Conservation (phyloP, 1,140 invertebrate genomes). For the Caenorhabditis brenneri region DNA sequence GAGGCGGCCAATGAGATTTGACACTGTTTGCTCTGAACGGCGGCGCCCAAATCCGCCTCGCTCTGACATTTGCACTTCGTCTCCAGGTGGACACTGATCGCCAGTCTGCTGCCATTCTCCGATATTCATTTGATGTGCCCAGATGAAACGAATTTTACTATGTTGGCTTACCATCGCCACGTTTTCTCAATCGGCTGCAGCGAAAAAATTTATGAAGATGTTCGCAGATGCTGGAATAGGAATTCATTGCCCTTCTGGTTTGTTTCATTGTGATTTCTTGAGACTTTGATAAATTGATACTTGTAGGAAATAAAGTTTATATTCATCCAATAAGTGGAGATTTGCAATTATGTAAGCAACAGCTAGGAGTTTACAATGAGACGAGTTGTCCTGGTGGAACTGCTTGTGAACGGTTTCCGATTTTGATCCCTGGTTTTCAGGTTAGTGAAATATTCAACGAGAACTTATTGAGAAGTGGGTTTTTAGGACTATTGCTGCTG, state of each 20-base stretch:
- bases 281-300: not conserved
- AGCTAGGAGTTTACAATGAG: slow-evolving; percentile 57
- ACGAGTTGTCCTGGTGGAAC: slow-evolving; percentile 58
- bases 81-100: not conserved
- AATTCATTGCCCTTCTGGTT: slow-evolving; percentile 55
- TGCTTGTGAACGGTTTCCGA: slow-evolving; percentile 60
- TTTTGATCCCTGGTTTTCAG: slow-evolving; percentile 58
- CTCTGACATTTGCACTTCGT: slow-evolving; percentile 35
- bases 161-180: slow-evolving; percentile 39
- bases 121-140: slow-evolving; percentile 31
- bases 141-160: slow-evolving; percentile 27
- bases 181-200: not conserved
- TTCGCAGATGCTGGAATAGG: slow-evolving; percentile 51
- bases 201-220: slow-evolving; percentile 45
- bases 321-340: slow-evolving; percentile 59
- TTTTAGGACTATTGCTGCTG: slow-evolving; percentile 59
- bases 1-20: not conserved
- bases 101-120: not conserved
- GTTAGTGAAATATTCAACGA: slow-evolving; percentile 30
- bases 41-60: slow-evolving; percentile 33
- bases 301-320: slow-evolving; percentile 57
- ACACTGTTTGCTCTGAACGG: slow-evolving; percentile 26
- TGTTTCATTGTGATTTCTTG: not conserved
- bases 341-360: slow-evolving; percentile 57
- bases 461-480: not conserved